phyloP scores from a whole-genome alignment of 2,888 invertebrate species.

The Xylota segnis region DNA sequence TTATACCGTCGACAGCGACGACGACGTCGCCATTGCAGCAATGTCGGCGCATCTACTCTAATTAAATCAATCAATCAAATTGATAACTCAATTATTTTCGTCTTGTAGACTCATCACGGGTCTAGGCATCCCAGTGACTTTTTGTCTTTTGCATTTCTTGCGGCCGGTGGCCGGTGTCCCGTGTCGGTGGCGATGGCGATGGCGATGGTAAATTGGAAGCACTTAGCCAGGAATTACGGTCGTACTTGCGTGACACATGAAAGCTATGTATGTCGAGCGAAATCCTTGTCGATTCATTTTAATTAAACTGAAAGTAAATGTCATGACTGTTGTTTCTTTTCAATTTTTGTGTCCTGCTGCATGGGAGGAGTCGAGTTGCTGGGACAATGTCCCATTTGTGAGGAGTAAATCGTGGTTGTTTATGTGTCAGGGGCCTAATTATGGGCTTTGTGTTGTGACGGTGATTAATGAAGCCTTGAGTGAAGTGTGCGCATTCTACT shows the following conservation, averaged over 20 bases:
- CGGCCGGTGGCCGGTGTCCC: background rate
- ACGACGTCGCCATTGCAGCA: background rate
- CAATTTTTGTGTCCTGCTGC: background rate
- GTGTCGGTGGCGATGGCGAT: too few species aligned
- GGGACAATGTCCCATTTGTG: slow-evolving; percentile 55
- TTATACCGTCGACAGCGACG: slow-evolving; percentile 1
- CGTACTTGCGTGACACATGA: slow-evolving; percentile 63
- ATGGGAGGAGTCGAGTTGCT: slow-evolving; percentile 18
- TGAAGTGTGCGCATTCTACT: slow-evolving; percentile 70
- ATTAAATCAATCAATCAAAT: slow-evolving; percentile 77
- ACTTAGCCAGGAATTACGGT: slow-evolving; percentile 60
- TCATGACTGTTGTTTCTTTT: slow-evolving; percentile 34
- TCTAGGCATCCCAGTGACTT: slow-evolving; percentile 15
- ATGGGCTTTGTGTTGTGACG: slow-evolving; percentile 56
- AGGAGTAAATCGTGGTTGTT: slow-evolving; percentile 63
- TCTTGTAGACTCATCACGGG: slow-evolving; percentile 25
- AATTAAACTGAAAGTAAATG: slow-evolving; percentile 66
- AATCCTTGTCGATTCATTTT: slow-evolving; percentile 65
- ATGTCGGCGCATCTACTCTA: slow-evolving; percentile 63
- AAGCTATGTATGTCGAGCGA: slow-evolving; percentile 12
- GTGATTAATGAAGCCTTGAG: slow-evolving; percentile 68
- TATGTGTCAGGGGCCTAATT: slow-evolving; percentile 71
- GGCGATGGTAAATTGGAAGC: slow-evolving; percentile 53
- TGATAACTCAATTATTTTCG: slow-evolving; percentile 75
- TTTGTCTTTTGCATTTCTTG: background rate